A percentile compares a stretch with the other conserved stretches of the same genome.
Evolutionary conservation across 1,140 invertebrate genomes (phyloP).

Genomic region (Battus philenor): DNA sequence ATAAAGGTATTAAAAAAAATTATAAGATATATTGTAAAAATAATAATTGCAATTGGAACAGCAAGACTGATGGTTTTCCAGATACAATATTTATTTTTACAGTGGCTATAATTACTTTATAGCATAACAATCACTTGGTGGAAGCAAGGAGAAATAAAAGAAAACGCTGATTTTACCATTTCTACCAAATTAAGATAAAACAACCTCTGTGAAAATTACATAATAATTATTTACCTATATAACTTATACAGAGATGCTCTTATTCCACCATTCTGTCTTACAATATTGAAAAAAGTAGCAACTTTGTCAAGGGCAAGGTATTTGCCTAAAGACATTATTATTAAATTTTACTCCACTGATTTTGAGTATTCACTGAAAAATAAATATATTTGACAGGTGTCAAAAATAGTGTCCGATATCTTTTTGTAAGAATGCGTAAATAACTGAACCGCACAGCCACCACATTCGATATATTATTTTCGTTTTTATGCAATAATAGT

Average conservation of each 20-base stretch:
- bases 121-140: not conserved
- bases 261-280: constrained; percentile 88
- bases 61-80: not conserved
- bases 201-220: no score
- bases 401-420: no score
- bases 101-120: not conserved
- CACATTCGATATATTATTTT: no score
- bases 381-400: no score
- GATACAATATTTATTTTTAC: not conserved
- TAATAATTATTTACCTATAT: constrained; percentile 81
- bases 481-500: no score
- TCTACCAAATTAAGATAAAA: no score
- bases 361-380: no score
- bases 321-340: constrained; percentile 25
- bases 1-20: not conserved
- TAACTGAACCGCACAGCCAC: no score
- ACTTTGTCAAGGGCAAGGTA: constrained; percentile 85
- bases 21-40: not conserved
- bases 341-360: no score
- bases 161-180: no score
- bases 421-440: no score
- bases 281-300: constrained; percentile 79
- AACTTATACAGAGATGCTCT: constrained; percentile 81
- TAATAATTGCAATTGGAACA: not conserved
- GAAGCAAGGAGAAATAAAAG: no score